phyloP scores from a whole-genome alignment of 2,888 invertebrate species.

The Tridacna crocea region DNA sequence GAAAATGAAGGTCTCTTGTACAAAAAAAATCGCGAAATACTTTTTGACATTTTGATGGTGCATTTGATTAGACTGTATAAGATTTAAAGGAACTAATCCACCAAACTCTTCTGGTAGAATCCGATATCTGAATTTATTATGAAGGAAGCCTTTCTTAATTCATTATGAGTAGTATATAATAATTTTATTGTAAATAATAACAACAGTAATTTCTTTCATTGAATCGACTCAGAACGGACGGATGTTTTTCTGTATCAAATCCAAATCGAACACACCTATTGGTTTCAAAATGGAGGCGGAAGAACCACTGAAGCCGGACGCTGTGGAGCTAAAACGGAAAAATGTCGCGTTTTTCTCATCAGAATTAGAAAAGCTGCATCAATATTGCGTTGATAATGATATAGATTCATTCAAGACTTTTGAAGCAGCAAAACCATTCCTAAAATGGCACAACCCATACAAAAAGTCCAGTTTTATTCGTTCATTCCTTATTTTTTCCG shows the following conservation, averaged over 20 bases:
- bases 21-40: neutral
- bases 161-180: no score
- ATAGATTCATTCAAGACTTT: neutral
- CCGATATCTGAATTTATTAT: no score
- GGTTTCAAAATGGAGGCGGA: neutral
- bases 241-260: neutral
- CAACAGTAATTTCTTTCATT: no score
- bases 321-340: neutral
- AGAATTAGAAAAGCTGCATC: conserved; percentile 11
- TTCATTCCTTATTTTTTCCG: neutral
- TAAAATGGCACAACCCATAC: neutral
- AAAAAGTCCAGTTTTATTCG: neutral
- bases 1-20: neutral
- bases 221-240: no score
- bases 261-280: neutral
- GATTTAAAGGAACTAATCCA: no score
- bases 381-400: conserved; percentile 12
- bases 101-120: no score
- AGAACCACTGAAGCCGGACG: neutral
- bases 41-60: conserved; percentile 13
- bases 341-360: neutral
- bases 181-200: no score
- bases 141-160: no score
- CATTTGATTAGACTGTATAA: neutral
- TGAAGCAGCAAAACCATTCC: conserved; percentile 1